A percentile compares a stretch with the other conserved stretches of the same genome.
Evolutionary conservation across 2,888 invertebrate species (phyloP).

Genomic region (Stomorhina lunata): DNA sequence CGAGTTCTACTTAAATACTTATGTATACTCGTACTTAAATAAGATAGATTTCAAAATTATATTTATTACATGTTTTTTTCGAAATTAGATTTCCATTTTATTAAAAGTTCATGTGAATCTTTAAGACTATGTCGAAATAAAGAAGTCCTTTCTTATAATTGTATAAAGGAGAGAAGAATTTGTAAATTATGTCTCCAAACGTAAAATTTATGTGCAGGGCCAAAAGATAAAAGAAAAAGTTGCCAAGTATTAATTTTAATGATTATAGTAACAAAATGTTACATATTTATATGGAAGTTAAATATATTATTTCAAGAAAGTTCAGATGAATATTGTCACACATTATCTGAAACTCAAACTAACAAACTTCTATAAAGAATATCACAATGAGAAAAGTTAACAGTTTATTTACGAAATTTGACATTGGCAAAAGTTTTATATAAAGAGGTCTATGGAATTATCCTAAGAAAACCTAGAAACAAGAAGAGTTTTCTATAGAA

Average conservation of each 20-base stretch:
- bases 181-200: background rate
- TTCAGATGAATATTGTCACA: too few species aligned
- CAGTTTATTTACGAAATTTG: too few species aligned
- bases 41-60: background rate
- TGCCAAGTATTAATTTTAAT: background rate
- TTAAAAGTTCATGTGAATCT: background rate
- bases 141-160: background rate
- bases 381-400: too few species aligned
- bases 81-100: slow-evolving; percentile 9
- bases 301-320: background rate
- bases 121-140: background rate
- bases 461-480: too few species aligned
- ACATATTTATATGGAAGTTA: background rate
- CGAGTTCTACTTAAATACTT: background rate
- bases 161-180: background rate
- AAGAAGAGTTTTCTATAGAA: too few species aligned
- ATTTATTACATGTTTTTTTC: background rate
- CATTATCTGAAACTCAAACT: too few species aligned
- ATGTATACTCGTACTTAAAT: background rate
- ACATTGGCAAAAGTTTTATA: too few species aligned
- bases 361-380: too few species aligned
- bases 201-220: background rate
- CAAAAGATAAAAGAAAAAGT: background rate
- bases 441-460: too few species aligned
- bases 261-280: background rate